A percentile compares a stretch with the other conserved stretches of the same genome.
phyloP scores from a whole-genome alignment of 2,113 vertebrate genomes.

The Silurus asotus region DNA sequence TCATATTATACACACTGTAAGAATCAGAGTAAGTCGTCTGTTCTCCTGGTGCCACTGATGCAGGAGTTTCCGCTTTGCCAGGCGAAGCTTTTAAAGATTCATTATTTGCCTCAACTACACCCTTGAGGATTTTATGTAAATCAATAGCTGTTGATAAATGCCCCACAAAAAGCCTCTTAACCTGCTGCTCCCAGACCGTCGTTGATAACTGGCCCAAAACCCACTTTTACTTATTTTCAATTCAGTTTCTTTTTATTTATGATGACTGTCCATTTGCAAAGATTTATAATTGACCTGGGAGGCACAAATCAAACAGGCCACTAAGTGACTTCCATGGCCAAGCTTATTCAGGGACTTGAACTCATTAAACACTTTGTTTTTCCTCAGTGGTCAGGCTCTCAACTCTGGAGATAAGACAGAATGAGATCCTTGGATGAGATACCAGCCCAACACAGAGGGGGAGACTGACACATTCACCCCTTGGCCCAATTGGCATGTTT shows the following conservation, averaged over 20 bases:
- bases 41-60: neutral
- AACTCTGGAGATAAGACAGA: neutral
- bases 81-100: neutral
- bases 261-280: neutral
- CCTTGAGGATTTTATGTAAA: neutral
- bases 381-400: neutral
- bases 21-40: neutral
- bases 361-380: neutral
- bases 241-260: neutral
- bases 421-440: neutral
- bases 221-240: neutral
- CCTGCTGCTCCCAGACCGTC: neutral
- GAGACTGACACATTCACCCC: neutral
- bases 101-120: conserved; percentile 4
- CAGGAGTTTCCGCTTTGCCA: neutral
- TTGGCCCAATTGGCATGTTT: neutral
- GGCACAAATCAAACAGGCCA: neutral
- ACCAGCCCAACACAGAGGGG: neutral
- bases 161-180: conserved; percentile 1
- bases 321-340: neutral
- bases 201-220: neutral
- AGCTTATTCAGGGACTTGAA: neutral
- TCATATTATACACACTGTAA: too few relatives aligned
- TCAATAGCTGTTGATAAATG: conserved; percentile 9
- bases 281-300: neutral